Evolutionary conservation across 2,797 vertebrate genomes (phyloP).

Genomic region (Chloroceryle amazona): DNA sequence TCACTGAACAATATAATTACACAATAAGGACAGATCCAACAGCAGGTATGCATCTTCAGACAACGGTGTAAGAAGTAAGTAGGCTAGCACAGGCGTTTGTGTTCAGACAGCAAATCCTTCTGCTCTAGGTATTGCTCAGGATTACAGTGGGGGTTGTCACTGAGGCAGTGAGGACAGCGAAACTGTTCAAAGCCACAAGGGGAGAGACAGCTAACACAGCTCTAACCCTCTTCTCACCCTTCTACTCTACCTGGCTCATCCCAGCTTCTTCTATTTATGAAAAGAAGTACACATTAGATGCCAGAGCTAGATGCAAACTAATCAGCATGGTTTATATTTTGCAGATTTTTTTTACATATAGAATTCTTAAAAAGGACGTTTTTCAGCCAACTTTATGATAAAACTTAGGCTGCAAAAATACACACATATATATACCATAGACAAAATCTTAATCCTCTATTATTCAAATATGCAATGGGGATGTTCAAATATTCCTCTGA

Average conservation of each 20-base stretch:
- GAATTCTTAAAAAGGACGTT: neutral
- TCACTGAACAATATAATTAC: conserved; percentile 19
- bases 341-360: neutral
- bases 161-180: neutral
- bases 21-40: neutral
- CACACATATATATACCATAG: neutral
- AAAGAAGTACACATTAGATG: neutral
- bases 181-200: neutral
- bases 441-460: conserved; percentile 30
- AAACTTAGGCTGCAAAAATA: neutral
- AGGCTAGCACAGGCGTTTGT: neutral
- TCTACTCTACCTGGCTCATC: neutral
- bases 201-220: neutral
- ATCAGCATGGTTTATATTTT: neutral
- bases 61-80: neutral
- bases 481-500: conserved; percentile 40
- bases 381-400: neutral
- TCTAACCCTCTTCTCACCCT: neutral
- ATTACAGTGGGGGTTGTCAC: neutral
- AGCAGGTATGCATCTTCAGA: neutral
- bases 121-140: neutral
- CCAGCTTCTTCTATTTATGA: neutral
- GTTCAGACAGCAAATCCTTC: conserved; percentile 9
- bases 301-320: neutral
- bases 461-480: conserved; percentile 32